A percentile compares a stretch with the other conserved stretches of the same genome.
Evolutionary conservation across 1,140 invertebrate genomes (phyloP).

Genomic region (Zaprionus lachaisei): DNA sequence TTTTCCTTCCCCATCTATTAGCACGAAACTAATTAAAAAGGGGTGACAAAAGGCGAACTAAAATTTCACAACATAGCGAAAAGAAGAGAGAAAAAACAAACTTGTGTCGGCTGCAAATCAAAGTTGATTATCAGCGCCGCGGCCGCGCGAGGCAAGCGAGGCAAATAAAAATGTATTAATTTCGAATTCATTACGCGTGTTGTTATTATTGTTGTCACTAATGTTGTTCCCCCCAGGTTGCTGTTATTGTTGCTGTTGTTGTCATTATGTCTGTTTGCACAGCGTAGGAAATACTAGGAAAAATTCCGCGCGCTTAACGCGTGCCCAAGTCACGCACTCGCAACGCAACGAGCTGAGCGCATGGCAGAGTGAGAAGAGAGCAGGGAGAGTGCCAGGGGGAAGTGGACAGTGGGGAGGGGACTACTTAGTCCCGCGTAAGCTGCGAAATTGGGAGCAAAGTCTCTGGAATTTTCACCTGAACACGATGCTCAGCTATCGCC

Average conservation of each 20-base stretch:
- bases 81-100: slow-evolving; percentile 16
- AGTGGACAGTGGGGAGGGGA: not conserved
- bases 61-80: slow-evolving; percentile 48
- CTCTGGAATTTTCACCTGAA: slow-evolving; percentile 20
- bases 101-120: slow-evolving; percentile 40
- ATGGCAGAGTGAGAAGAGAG: no score
- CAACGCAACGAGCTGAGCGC: slow-evolving; percentile 3
- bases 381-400: not conserved
- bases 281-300: slow-evolving; percentile 27
- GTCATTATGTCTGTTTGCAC: slow-evolving; percentile 10
- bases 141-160: not conserved
- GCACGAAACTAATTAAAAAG: slow-evolving; percentile 51
- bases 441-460: slow-evolving; percentile 23
- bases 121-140: slow-evolving; percentile 50
- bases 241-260: slow-evolving; percentile 32
- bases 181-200: slow-evolving; percentile 62
- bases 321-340: slow-evolving; percentile 65
- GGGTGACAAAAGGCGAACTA: slow-evolving; percentile 39
- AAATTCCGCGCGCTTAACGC: slow-evolving; percentile 57
- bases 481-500: slow-evolving; percentile 1
- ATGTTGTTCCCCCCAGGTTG: slow-evolving; percentile 17
- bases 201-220: slow-evolving; percentile 38
- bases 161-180: slow-evolving; percentile 69
- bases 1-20: slow-evolving; percentile 30
- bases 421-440: no score